Evolutionary conservation across 2,113 vertebrate species (phyloP), one percentile per base, ranked within the genome.

Genomic region (Zapornia atra): DNA sequence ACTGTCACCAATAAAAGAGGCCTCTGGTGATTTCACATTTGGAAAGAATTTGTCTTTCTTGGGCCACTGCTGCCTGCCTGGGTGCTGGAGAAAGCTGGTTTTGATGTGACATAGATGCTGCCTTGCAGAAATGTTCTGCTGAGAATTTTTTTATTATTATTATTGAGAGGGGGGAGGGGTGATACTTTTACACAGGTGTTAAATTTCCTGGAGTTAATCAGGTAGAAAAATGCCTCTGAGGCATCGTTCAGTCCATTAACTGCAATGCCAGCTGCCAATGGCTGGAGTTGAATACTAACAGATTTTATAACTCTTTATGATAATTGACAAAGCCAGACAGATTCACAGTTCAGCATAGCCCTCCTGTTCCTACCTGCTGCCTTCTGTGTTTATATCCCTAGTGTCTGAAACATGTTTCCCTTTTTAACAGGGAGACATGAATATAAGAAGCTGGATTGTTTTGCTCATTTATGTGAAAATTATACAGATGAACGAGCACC

Each of bases 171-270:
- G 75, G 36, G 36, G 31, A 22, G 25, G 26, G 26, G 36, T 16
- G 59, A 33, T 64, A 42, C 77, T 88, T 97, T 93, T 82, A 84
- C 46, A 92, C 90, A 95, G 96, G 91, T 91, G 94, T 84, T 84
- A 95, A 86, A 93, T 95, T 97, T 97, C 75, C 91, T 84, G 87
- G 54, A 96, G 90, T 96, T 97, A 97, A 97, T 95, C 19, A 4
- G 38, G 72, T 40, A 82, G 90, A 96, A 97, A 97, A 94, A 95
- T 59, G 84, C 77, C 95, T 96, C 75, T 92, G 73, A 97, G 93
- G 82, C 94, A 75, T 92, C 82, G 77, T 87, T 97, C 22, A 29
- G 66, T 88, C 93, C 95, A 95, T 90, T 96, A 97, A 95, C 81
- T 94, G 76, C 75, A 95, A n/a, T 61, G 82, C 92, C 79, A 94